These are phyloP conservation scores for Coptodon rendalli DNA, from an alignment of 2,113 vertebrate genomes.

Conservation along the genomic window DNA sequence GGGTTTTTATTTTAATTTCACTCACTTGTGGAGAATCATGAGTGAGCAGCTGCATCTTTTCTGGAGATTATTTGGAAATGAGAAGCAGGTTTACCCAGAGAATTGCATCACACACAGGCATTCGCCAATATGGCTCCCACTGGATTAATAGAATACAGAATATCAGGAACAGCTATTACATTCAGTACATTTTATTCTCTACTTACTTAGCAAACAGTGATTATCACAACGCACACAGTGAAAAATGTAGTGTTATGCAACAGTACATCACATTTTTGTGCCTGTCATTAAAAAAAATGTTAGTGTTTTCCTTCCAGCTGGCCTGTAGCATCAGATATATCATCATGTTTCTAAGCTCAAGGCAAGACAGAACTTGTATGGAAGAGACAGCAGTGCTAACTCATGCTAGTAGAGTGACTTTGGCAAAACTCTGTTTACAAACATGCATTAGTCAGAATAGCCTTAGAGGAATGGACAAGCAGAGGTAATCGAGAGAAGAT, in stretches of 20 bases:
- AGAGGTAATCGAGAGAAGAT: neutral
- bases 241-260: neutral
- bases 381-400: neutral
- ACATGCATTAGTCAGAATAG: neutral
- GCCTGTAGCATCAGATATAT: neutral
- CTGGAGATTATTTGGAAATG: conserved; percentile 1
- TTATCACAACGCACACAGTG: neutral
- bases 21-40: neutral
- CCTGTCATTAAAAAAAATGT: neutral
- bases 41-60: neutral
- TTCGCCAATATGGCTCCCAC: conserved; percentile 5
- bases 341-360: neutral
- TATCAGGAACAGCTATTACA: conserved; percentile 36
- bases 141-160: conserved; percentile 34
- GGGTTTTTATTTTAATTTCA: neutral
- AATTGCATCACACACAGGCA: conserved; percentile 18
- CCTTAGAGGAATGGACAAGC: neutral
- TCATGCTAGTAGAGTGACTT: neutral
- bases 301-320: neutral
- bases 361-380: neutral
- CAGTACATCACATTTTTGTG: neutral
- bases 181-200: conserved; percentile 35
- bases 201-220: neutral
- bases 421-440: neutral
- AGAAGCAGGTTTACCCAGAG: neutral